Evolutionary conservation across 2,113 vertebrate species (phyloP).

Genomic region (Phalacrocorax carbo): DNA sequence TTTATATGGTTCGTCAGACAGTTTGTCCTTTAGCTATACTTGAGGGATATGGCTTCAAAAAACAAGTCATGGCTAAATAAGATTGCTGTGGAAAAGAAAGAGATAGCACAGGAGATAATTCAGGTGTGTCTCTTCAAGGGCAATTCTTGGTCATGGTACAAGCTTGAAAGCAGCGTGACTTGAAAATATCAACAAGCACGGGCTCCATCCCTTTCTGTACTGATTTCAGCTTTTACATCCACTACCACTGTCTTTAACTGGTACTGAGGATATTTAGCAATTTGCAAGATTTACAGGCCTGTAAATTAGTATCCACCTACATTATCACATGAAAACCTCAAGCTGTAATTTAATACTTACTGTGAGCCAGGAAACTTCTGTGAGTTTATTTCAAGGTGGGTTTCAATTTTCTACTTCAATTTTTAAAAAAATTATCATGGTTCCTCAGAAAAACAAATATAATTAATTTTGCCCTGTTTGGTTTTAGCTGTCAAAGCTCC

Average conservation of each 20-base stretch:
- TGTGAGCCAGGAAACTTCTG: neutral
- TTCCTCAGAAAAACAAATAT: neutral
- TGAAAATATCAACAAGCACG: neutral
- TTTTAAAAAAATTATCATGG: neutral
- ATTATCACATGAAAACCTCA: neutral
- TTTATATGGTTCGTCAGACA: neutral
- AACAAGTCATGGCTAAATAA: neutral
- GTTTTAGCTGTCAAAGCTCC: neutral
- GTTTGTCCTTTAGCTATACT: conserved; percentile 29
- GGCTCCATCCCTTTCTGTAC: neutral
- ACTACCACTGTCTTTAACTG: neutral
- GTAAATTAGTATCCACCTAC: neutral
- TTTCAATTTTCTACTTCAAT: neutral
- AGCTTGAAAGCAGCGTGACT: neutral
- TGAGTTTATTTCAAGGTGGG: neutral
- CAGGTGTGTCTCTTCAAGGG: neutral
- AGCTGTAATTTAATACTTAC: neutral
- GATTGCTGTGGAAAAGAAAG: neutral
- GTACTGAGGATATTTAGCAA: neutral
- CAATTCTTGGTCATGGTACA: neutral
- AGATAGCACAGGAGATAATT: neutral
- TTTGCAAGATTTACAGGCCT: neutral
- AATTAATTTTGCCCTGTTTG: neutral
- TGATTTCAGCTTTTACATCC: neutral
- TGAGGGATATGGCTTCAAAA: neutral